Conservation (phyloP, 2,113 vertebrate species). For the Chlorodrepanis virens region DNA sequence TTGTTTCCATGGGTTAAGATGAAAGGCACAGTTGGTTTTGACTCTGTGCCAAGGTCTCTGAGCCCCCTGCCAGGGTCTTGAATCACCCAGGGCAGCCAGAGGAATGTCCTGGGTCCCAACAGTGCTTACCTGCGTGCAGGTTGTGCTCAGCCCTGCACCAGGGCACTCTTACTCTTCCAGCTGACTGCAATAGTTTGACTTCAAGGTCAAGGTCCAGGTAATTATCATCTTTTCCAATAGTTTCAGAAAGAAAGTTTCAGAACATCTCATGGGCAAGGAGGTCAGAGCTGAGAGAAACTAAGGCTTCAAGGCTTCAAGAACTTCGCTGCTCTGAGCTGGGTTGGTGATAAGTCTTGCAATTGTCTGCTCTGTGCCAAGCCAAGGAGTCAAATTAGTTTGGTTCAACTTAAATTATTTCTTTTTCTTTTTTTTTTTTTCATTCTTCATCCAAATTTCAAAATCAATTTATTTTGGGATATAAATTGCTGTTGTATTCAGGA, state of each 20-base stretch:
- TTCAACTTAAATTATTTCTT: not conserved
- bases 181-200: not conserved
- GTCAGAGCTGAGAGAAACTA: not conserved
- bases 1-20: too few relatives aligned
- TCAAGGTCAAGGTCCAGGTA: not conserved
- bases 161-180: not conserved
- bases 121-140: not conserved
- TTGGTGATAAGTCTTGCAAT: not conserved
- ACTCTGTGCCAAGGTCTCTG: too few relatives aligned
- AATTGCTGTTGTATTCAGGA: not conserved
- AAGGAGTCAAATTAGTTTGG: not conserved
- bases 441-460: not conserved
- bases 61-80: too few relatives aligned
- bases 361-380: not conserved
- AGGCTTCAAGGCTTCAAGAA: not conserved
- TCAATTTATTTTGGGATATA: not conserved
- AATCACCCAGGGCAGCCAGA: too few relatives aligned
- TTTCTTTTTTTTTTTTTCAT: not conserved
- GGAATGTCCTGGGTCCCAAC: too few relatives aligned
- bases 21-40: too few relatives aligned
- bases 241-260: not conserved
- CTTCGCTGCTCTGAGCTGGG: not conserved
- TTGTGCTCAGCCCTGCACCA: not conserved
- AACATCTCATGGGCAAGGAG: not conserved
- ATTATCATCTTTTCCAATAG: not conserved